Conservation (phyloP, 2,888 invertebrate genomes). For the Cataglyphis cursor region DNA sequence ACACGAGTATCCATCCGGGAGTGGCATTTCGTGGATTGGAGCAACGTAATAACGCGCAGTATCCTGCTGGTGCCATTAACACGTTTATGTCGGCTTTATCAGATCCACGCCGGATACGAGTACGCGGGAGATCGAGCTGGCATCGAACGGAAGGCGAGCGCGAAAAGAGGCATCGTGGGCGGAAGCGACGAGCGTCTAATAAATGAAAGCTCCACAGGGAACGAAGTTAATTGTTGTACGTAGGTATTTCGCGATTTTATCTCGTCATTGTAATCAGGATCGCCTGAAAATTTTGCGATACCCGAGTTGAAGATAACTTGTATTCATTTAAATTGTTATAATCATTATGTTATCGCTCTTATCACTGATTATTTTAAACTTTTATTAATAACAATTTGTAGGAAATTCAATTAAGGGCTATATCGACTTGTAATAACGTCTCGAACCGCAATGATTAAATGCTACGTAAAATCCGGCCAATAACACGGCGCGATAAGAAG, state of each 20-base stretch:
- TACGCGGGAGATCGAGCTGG: conserved; percentile 46
- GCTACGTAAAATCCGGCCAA: conserved; percentile 43
- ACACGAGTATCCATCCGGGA: conserved; percentile 25
- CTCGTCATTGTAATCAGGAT: conserved; percentile 12
- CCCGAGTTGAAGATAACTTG: not conserved
- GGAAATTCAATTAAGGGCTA: not conserved
- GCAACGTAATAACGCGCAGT: conserved; percentile 73
- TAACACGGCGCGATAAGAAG: conserved; percentile 43
- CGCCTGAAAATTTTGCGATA: not conserved
- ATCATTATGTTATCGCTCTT: not conserved
- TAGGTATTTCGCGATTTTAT: conserved; percentile 2
- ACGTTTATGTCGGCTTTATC: conserved; percentile 78
- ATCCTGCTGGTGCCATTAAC: conserved; percentile 76
- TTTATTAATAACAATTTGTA: not conserved
- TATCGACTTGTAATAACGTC: conserved; percentile 1
- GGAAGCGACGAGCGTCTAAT: conserved; percentile 61
- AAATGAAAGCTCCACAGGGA: conserved; percentile 55
- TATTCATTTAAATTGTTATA: not conserved
- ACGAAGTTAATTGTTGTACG: conserved; percentile 9
- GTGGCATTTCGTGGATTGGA: conserved; percentile 43
- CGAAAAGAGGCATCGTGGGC: conserved; percentile 63
- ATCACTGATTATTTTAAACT: not conserved
- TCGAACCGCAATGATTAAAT: conserved; percentile 37
- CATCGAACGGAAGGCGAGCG: conserved; percentile 14
- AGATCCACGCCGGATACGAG: conserved; percentile 66